Evolutionary conservation across 2,797 vertebrate species (phyloP).

Genomic region (Miichthys miiuy): DNA sequence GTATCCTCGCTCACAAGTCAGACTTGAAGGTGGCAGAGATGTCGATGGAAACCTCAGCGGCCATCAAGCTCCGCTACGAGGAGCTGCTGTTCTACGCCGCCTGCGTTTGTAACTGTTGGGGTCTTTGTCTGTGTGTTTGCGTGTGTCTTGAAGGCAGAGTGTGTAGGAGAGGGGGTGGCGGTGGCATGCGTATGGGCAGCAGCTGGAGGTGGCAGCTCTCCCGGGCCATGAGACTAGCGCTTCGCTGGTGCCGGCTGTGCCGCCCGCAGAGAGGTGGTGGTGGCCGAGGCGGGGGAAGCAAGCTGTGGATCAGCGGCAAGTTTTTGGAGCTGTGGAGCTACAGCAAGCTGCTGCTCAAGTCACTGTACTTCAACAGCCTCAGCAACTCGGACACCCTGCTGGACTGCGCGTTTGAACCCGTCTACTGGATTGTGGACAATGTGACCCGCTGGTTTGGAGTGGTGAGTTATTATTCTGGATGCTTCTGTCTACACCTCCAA

Average conservation of each 20-base stretch:
- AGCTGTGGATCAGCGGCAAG: constrained; percentile 55
- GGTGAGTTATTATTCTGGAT: constrained; percentile 80
- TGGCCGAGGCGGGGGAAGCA: constrained; percentile 40
- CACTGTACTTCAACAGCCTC: constrained; percentile 92
- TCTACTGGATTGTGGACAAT: constrained; percentile 98
- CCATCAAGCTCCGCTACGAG: constrained; percentile 48
- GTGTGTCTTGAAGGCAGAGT: constrained; percentile 70
- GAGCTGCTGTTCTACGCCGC: constrained; percentile 72
- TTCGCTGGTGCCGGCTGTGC: constrained; percentile 89
- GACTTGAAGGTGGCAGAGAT: neutral
- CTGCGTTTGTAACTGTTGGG: constrained; percentile 73
- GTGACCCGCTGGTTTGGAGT: constrained; percentile 97
- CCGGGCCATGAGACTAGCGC: constrained; percentile 87
- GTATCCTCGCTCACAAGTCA: neutral
- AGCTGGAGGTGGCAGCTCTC: constrained; percentile 90
- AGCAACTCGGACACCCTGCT: constrained; percentile 90
- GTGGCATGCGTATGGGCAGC: constrained; percentile 74
- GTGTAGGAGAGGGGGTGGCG: constrained; percentile 52
- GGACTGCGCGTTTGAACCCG: constrained; percentile 93
- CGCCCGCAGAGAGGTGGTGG: constrained; percentile 74
- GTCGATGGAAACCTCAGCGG: constrained; percentile 30
- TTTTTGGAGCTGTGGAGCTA: constrained; percentile 89
- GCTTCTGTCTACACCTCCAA: neutral
- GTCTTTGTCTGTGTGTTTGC: constrained; percentile 70
- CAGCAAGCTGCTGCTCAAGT: constrained; percentile 88